A percentile compares a stretch with the other conserved stretches of the same genome.
These are phyloP conservation scores for Bimastos eiseni DNA, from an alignment of 2,888 invertebrate genomes.

Conservation along the genomic window DNA sequence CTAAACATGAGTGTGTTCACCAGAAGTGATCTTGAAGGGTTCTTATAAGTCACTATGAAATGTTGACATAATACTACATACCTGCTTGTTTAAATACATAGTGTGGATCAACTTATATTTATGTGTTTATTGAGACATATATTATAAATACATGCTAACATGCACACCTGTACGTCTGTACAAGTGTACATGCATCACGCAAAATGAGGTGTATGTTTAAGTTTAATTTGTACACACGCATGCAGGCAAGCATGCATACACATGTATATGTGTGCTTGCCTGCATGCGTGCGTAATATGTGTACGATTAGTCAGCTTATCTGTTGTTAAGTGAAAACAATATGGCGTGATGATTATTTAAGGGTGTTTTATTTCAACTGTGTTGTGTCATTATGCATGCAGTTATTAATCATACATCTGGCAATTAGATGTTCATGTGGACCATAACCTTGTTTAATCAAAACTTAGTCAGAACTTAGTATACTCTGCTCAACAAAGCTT, in stretches of 20 bases:
- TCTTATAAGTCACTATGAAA: not conserved
- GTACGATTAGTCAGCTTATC: not conserved
- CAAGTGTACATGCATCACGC: too few species aligned
- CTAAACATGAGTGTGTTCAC: not conserved
- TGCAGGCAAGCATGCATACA: not conserved
- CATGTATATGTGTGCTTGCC: not conserved
- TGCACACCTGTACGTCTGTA: too few species aligned
- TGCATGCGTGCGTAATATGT: not conserved
- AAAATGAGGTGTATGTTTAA: too few species aligned
- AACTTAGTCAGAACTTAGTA: too few species aligned
- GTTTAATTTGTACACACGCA: too few species aligned
- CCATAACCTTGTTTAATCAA: not conserved
- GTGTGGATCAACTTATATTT: too few species aligned
- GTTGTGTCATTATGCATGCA: not conserved
- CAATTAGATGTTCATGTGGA: not conserved
- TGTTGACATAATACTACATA: not conserved
- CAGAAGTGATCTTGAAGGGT: not conserved
- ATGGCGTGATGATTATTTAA: slow-evolving; percentile 9
- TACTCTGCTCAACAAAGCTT: too few species aligned
- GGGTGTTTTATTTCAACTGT: not conserved
- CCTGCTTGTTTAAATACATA: not conserved
- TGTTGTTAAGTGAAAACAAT: slow-evolving; percentile 14
- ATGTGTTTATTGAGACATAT: too few species aligned
- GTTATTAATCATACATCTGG: not conserved
- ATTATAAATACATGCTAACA: too few species aligned